phyloP scores from a whole-genome alignment of 64 coral and sea anemone species.

The Exaiptasia diaphana region DNA sequence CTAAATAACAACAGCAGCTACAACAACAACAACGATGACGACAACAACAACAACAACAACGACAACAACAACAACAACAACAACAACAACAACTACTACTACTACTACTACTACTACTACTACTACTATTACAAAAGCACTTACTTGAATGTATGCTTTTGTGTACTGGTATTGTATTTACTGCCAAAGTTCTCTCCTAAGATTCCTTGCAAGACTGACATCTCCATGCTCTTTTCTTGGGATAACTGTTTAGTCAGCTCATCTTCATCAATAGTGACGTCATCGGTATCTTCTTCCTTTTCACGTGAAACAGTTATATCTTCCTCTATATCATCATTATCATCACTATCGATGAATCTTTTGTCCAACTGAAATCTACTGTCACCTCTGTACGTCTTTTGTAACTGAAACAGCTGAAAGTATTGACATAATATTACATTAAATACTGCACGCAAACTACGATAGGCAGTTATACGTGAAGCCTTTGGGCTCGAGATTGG shows the following conservation, averaged over 20 bases:
- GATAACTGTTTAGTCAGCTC: conserved; percentile 39
- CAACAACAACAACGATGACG: background rate
- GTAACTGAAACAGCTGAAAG: conserved; percentile 78
- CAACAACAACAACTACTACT: too few relatives aligned
- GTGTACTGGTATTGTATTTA: background rate
- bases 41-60: too few relatives aligned
- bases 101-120: too few relatives aligned
- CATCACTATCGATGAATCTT: conserved; percentile 78
- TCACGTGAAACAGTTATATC: background rate
- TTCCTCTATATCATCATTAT: conserved; percentile 35
- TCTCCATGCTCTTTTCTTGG: conserved; percentile 54
- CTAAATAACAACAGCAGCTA: background rate
- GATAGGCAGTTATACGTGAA: too few relatives aligned
- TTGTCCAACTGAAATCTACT: conserved; percentile 76
- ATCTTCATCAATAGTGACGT: conserved; percentile 42
- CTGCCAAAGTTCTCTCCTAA: conserved; percentile 44
- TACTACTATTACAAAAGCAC: too few relatives aligned
- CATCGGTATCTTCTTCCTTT: background rate
- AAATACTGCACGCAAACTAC: background rate
- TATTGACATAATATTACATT: too few relatives aligned
- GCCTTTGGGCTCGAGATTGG: too few relatives aligned
- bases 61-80: too few relatives aligned
- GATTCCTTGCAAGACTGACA: conserved; percentile 71
- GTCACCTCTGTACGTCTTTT: conserved; percentile 71
- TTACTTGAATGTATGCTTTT: background rate